phyloP scores from a whole-genome alignment of 2,113 vertebrate species.

The Ctenodactylus gundi region DNA sequence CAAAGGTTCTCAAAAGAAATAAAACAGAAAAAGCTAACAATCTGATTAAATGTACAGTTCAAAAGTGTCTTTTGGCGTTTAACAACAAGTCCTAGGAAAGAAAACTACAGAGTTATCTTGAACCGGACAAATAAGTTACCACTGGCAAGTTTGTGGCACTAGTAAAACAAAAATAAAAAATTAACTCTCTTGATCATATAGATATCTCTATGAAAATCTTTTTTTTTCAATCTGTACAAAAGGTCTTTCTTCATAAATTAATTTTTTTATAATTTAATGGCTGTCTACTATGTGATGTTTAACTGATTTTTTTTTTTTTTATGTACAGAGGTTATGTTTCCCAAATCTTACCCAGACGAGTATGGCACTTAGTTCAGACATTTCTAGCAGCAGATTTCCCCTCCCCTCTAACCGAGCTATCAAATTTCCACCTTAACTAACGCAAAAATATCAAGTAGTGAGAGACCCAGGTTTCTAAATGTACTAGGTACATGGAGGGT shows the following conservation, averaged over 20 bases:
- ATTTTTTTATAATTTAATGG: conserved; percentile 99
- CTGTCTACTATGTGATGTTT: conserved; percentile 97
- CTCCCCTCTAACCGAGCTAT: conserved; percentile 86
- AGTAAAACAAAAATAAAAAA: conserved; percentile 96
- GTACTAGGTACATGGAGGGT: conserved; percentile 83
- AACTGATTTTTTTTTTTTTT: conserved; percentile 90
- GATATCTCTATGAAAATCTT: conserved; percentile 98
- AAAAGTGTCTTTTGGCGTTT: conserved; percentile 95
- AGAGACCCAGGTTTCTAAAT: conserved; percentile 83
- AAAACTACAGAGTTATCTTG: conserved; percentile 94
- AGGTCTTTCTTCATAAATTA: conserved; percentile 99
- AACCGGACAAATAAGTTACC: conserved; percentile 97
- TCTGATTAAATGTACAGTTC: conserved; percentile 94
- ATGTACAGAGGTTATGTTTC: conserved; percentile 93
- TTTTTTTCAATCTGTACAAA: conserved; percentile 99
- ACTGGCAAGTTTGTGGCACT: conserved; percentile 97
- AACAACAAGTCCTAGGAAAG: conserved; percentile 94
- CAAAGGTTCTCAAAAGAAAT: conserved; percentile 96
- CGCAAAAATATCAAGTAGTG: conserved; percentile 90
- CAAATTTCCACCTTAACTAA: conserved; percentile 88
- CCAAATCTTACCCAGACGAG: conserved; percentile 94
- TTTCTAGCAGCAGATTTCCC: conserved; percentile 93
- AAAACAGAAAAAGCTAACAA: conserved; percentile 97
- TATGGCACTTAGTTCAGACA: conserved; percentile 98
- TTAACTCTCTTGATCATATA: conserved; percentile 97